Conservation (phyloP, 2,797 vertebrate genomes). For the Podargus strigoides region DNA sequence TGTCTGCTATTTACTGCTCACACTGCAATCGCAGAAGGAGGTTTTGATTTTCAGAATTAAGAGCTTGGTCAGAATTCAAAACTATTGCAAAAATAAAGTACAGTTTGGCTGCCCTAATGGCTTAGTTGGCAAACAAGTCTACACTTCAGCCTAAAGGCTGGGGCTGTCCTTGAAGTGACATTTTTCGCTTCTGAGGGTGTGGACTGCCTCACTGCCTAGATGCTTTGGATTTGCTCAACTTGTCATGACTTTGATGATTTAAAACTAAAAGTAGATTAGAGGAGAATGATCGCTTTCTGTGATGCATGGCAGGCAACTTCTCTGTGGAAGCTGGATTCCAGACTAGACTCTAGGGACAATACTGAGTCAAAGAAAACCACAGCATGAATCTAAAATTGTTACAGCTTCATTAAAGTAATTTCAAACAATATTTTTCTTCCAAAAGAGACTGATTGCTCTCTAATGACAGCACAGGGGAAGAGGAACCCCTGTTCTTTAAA, state of each 20-base stretch:
- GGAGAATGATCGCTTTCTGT: neutral
- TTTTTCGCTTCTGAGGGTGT: neutral
- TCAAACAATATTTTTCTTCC: neutral
- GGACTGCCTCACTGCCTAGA: neutral
- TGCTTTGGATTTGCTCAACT: neutral
- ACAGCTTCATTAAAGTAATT: neutral
- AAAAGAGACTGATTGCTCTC: neutral
- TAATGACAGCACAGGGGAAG: neutral
- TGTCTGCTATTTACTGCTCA: neutral
- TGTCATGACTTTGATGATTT: neutral
- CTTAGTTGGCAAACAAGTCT: conserved; percentile 29
- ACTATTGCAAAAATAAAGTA: conserved; percentile 4
- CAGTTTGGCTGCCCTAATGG: conserved; percentile 5
- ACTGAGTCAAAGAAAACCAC: neutral
- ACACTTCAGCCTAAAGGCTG: neutral
- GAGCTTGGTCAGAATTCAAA: conserved; percentile 29
- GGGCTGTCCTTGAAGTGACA: neutral
- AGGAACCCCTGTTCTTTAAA: neutral
- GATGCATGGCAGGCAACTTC: neutral
- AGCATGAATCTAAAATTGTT: neutral
- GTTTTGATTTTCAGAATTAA: conserved; percentile 39
- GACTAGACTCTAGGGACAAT: neutral
- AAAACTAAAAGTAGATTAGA: neutral
- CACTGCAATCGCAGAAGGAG: neutral
- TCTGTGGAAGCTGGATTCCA: neutral